Base-by-base conservation (phyloP, 2,888 invertebrate genomes). In the Coleophora flavipennella region DNA sequence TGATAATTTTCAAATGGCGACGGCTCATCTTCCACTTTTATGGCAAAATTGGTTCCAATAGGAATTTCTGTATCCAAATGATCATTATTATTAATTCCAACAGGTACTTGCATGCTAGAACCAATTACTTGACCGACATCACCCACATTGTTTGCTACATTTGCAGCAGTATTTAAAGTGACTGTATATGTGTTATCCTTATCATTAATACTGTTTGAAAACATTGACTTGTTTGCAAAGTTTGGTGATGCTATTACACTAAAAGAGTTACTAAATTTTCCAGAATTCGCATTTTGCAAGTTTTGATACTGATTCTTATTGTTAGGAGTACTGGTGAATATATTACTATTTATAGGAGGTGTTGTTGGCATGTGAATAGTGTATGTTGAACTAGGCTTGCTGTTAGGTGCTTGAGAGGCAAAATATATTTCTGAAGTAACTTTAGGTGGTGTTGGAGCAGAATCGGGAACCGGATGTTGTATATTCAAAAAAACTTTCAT, bases 361-460 rank as follows among this genome's bases (percentile, higher is more conserved):
- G 58, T 48, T 26, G 67, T 64, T 35, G 79, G 79, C 43, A 85
- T 69, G 31, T 76, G 75, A 36, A 85, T 64, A 10, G 77, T 83
- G 48, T 79, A 84, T 1, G 78, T 76, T 28, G 79, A 67, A 39
- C 74, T 68, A 3, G 75, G 73, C 31, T 75, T 70, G 41, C 58
- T 71, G 40, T 66, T 72, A 35, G 78, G 71, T 39, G 70, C 59
- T 54, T 84, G 81, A 29, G 84, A 68, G 36, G 85, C 85, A 46
- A 76, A 85, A 48, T 85, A 85, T 41, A 85, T 72, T 57, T 85
- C 85, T 14, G 85, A 85, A 8, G 85, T 85, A 10, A 85, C 74
- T 62, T 83, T 85, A 3, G 79, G 78, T 11, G 79, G 80, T 38
- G 57, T 50, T 10, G 49, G 55, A 28, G 54, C 47, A 34, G 48